Percentiles rank a stretch among this genome's conserved stretches.
phyloP scores from a whole-genome alignment of 2,113 vertebrate species.

The Dunckerocampus dactyliophorus region DNA sequence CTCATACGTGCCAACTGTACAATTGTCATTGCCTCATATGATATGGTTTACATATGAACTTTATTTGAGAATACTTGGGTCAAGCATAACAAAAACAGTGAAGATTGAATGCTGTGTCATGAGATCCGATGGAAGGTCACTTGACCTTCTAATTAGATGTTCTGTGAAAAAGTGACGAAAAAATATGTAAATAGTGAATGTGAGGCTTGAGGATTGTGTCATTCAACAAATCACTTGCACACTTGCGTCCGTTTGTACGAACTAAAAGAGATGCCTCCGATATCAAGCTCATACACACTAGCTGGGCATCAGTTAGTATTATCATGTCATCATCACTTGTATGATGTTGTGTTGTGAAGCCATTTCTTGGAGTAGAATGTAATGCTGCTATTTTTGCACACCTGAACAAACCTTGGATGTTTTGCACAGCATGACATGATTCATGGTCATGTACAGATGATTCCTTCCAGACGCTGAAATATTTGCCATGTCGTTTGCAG shows the following conservation, averaged over 20 bases:
- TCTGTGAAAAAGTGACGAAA: background rate
- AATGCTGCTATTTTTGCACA: constrained; percentile 66
- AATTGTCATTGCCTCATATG: constrained; percentile 42
- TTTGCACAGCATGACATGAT: constrained; percentile 57
- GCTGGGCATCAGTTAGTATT: constrained; percentile 21
- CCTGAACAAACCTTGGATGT: constrained; percentile 57
- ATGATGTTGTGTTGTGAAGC: constrained; percentile 47
- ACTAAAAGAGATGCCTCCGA: constrained; percentile 33
- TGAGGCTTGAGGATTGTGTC: background rate
- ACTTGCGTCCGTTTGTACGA: constrained; percentile 34
- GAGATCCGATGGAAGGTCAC: too few relatives aligned
- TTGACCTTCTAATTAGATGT: too few relatives aligned
- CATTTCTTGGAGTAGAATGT: constrained; percentile 49
- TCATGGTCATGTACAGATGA: constrained; percentile 30
- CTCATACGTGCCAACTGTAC: constrained; percentile 78
- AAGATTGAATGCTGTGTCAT: constrained; percentile 16
- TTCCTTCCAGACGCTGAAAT: constrained; percentile 32
- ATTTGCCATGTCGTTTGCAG: constrained; percentile 42
- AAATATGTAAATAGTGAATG: constrained; percentile 36
- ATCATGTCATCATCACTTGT: constrained; percentile 26
- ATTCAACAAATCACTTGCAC: constrained; percentile 30
- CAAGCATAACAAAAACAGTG: constrained; percentile 30
- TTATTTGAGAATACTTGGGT: constrained; percentile 17
- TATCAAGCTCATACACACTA: constrained; percentile 27
- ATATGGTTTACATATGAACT: constrained; percentile 50